Percentiles rank a stretch among this genome's conserved stretches.
Evolutionary conservation across 2,113 vertebrate genomes (phyloP).

Genomic region (Cynoglossus semilaevis): DNA sequence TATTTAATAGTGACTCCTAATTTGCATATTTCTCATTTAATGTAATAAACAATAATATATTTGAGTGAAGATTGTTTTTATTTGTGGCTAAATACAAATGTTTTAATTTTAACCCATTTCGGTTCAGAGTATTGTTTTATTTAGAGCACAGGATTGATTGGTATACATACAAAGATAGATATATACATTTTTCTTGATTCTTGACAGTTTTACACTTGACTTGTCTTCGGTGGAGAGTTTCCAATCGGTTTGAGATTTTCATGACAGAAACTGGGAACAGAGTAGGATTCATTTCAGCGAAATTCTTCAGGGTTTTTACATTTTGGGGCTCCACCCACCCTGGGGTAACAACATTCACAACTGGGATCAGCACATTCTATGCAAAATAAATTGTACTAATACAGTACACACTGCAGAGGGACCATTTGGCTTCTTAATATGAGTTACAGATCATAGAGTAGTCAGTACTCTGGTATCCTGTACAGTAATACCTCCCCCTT

Average conservation of each 20-base stretch:
- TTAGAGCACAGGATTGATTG: constrained; percentile 73
- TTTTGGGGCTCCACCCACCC: constrained; percentile 35
- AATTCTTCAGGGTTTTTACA: constrained; percentile 45
- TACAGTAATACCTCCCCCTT: too few relatives aligned
- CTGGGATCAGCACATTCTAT: constrained; percentile 60
- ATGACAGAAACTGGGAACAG: constrained; percentile 45
- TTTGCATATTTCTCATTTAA: constrained; percentile 71
- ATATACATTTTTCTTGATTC: constrained; percentile 69
- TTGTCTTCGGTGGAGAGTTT: constrained; percentile 49
- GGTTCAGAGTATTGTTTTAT: constrained; percentile 72
- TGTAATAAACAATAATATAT: constrained; percentile 67
- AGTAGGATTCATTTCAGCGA: constrained; percentile 35
- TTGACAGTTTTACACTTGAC: constrained; percentile 67
- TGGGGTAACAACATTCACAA: constrained; percentile 45
- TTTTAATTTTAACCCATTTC: constrained; percentile 70
- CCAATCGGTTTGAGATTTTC: constrained; percentile 50
- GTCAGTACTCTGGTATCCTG: constrained; percentile 20
- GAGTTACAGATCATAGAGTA: constrained; percentile 40
- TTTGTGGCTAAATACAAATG: constrained; percentile 74
- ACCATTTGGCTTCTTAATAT: constrained; percentile 38
- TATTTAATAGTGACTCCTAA: constrained; percentile 64
- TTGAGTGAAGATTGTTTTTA: constrained; percentile 61
- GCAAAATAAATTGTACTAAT: constrained; percentile 57
- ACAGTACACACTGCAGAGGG: constrained; percentile 54
- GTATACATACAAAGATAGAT: constrained; percentile 76